Conservation (phyloP, 2,888 invertebrate genomes). For the Himalopsyche anomala region DNA sequence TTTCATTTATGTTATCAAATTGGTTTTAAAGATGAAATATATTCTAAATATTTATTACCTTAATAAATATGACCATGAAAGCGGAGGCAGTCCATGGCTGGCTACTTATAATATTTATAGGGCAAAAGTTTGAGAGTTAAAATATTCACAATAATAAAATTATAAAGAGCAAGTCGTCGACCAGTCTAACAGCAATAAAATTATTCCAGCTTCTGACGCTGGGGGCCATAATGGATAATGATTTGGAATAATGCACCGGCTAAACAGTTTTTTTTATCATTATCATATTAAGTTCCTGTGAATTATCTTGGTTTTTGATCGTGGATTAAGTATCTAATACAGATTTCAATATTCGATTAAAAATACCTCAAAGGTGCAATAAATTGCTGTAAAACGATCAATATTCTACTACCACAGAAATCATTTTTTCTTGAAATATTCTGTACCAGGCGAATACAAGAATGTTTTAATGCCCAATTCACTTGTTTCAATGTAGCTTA, state of each 20-base stretch:
- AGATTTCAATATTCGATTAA: slow-evolving; percentile 13
- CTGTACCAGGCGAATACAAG: too few relatives aligned
- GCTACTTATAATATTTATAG: too few relatives aligned
- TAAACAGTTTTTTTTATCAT: slow-evolving; percentile 36
- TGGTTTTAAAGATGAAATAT: too few relatives aligned
- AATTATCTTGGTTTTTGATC: slow-evolving; percentile 15
- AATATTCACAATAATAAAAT: not conserved
- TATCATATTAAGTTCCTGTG: slow-evolving; percentile 18
- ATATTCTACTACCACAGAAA: too few relatives aligned
- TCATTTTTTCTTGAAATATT: too few relatives aligned
- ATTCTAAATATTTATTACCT: too few relatives aligned
- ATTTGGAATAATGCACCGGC: slow-evolving; percentile 34
- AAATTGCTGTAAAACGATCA: not conserved
- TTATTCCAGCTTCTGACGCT: slow-evolving; percentile 35
- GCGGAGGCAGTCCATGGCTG: too few relatives aligned
- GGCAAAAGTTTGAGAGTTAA: slow-evolving; percentile 2
- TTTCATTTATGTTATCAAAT: too few relatives aligned
- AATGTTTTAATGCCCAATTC: too few relatives aligned
- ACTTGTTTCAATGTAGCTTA: too few relatives aligned
- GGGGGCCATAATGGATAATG: slow-evolving; percentile 24
- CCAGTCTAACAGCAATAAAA: slow-evolving; percentile 14
- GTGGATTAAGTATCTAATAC: slow-evolving; percentile 24
- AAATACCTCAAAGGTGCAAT: slow-evolving; percentile 17
- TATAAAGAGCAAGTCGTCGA: slow-evolving; percentile 6
- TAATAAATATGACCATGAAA: too few relatives aligned